These are phyloP conservation scores for Porites cylindrica DNA, from an alignment of 92 coral and sea anemone genomes.

Conservation along the genomic window DNA sequence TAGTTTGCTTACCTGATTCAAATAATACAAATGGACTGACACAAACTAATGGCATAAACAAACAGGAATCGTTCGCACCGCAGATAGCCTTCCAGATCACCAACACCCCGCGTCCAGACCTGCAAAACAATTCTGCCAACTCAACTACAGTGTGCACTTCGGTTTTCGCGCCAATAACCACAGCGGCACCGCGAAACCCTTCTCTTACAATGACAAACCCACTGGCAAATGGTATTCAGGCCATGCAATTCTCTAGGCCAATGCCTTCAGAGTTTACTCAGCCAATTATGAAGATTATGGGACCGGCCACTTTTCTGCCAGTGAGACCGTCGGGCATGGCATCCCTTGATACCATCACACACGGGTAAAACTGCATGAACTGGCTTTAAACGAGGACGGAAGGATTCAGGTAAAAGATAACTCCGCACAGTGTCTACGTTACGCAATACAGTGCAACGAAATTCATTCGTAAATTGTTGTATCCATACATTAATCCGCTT, in stretches of 20 bases:
- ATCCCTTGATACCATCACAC: constrained; percentile 83
- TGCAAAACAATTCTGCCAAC: constrained; percentile 65
- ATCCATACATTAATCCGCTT: not conserved
- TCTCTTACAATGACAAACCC: constrained; percentile 89
- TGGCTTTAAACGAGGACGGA: not conserved
- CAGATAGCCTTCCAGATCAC: constrained; percentile 95
- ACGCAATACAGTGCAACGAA: constrained; percentile 28
- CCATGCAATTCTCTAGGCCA: constrained; percentile 97
- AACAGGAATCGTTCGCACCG: constrained; percentile 76
- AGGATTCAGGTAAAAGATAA: not conserved
- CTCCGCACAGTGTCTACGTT: not conserved
- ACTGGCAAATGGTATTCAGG: constrained; percentile 87
- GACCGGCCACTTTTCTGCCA: constrained; percentile 96
- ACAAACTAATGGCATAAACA: constrained; percentile 82
- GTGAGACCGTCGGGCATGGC: constrained; percentile 87
- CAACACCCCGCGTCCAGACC: constrained; percentile 86
- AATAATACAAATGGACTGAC: constrained; percentile 81
- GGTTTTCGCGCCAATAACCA: constrained; percentile 93
- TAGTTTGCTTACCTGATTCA: constrained; percentile 96
- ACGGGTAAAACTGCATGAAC: constrained; percentile 51
- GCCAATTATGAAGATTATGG: constrained; percentile 97
- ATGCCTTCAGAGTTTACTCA: constrained; percentile 91
- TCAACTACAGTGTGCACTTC: constrained; percentile 91
- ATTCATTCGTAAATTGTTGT: not conserved
- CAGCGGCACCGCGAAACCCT: constrained; percentile 84